A percentile compares a stretch with the other conserved stretches of the same genome.
Conservation (phyloP, 2,113 vertebrate genomes). For the Prochilodus magdalenae region DNA sequence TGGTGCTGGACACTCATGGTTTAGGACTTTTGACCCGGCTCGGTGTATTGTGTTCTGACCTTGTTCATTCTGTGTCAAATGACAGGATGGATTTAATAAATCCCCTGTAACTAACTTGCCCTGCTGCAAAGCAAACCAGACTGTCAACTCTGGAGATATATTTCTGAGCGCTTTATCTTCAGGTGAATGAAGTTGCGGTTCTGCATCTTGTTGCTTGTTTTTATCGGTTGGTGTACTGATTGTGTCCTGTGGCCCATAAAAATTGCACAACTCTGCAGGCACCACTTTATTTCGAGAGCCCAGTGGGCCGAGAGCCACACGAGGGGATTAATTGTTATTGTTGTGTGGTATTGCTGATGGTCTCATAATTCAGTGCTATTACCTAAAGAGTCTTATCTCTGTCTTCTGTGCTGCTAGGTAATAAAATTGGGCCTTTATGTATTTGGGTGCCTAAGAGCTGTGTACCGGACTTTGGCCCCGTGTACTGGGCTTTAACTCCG, state of each 20-base stretch:
- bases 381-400: not conserved
- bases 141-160: too few relatives aligned
- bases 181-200: too few relatives aligned
- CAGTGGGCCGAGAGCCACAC: not conserved
- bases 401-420: not conserved
- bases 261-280: not conserved
- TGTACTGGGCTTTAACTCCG: not conserved
- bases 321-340: not conserved
- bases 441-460: not conserved
- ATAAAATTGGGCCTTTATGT: not conserved
- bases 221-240: not conserved
- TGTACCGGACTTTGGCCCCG: too few relatives aligned
- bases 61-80: too few relatives aligned
- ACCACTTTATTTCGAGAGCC: not conserved
- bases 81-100: too few relatives aligned
- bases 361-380: not conserved
- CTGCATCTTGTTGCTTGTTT: too few relatives aligned
- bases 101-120: too few relatives aligned
- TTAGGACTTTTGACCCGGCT: not conserved
- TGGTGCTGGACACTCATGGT: not conserved
- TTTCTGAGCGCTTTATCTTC: too few relatives aligned
- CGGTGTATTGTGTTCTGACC: not conserved
- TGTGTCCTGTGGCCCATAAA: not conserved
- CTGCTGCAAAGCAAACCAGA: too few relatives aligned
- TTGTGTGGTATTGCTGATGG: not conserved